These are phyloP conservation scores for Drosophila kurseongensis DNA, from an alignment of 1,140 invertebrate species.

Conservation along the genomic window DNA sequence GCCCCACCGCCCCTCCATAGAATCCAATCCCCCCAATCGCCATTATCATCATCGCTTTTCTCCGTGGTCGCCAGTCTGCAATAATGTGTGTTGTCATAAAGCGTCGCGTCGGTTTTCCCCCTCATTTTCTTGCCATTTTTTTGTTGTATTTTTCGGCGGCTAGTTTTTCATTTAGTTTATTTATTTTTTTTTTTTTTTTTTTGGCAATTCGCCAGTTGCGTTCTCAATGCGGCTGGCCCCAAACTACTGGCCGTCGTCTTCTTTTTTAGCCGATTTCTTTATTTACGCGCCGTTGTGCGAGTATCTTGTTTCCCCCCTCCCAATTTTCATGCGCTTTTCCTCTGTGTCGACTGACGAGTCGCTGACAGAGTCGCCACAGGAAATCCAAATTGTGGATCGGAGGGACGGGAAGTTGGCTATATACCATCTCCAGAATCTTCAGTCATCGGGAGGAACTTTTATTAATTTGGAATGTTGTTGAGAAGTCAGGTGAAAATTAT, in stretches of 20 bases:
- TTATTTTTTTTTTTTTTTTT: conserved; percentile 13
- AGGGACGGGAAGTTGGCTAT: conserved; percentile 17
- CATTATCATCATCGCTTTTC: neutral
- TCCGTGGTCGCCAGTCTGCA: conserved; percentile 16
- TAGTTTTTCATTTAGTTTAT: conserved; percentile 9
- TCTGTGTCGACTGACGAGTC: conserved; percentile 57
- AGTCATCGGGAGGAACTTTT: conserved; percentile 2
- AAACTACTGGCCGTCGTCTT: conserved; percentile 47
- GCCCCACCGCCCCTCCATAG: conserved; percentile 5
- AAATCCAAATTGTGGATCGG: conserved; percentile 38
- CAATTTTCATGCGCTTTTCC: conserved; percentile 4
- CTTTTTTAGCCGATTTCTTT: conserved; percentile 51
- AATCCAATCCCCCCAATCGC: conserved; percentile 23
- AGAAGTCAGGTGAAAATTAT: no score
- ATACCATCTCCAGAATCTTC: conserved; percentile 7
- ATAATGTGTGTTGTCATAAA: conserved; percentile 38
- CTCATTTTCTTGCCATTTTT: conserved; percentile 30
- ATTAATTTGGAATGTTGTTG: conserved; percentile 23
- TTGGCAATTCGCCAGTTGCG: conserved; percentile 47
- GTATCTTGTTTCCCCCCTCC: conserved; percentile 3
- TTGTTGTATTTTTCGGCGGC: conserved; percentile 24
- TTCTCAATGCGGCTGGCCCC: conserved; percentile 38
- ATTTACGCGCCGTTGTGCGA: conserved; percentile 57
- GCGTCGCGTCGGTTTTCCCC: conserved; percentile 32
- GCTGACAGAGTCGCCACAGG: conserved; percentile 64